Conservation (phyloP, 1,140 invertebrate species). For the Pararge aegeria region DNA sequence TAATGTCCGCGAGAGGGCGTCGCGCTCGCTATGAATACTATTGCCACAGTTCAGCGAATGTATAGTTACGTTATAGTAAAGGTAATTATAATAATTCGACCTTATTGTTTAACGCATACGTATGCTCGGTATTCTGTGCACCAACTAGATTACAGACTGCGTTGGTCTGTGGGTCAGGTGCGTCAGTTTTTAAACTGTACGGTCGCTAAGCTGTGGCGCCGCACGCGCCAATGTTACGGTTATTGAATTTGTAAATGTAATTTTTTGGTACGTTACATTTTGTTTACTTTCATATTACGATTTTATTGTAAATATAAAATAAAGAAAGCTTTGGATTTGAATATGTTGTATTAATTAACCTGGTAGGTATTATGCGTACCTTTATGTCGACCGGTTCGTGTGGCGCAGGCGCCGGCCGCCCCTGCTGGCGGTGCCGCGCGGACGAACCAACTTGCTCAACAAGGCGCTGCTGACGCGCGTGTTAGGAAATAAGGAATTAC, state of each 20-base stretch:
- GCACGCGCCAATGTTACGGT: slow-evolving; percentile 40
- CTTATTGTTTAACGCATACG: too few species aligned
- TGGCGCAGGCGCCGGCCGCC: too few species aligned
- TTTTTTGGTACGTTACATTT: slow-evolving; percentile 74
- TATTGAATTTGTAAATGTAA: slow-evolving; percentile 66
- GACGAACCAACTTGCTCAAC: too few species aligned
- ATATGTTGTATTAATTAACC: too few species aligned
- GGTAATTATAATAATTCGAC: neutral
- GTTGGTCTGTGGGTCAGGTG: too few species aligned
- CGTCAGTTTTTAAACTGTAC: neutral
- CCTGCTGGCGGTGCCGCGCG: too few species aligned
- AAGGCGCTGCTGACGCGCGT: too few species aligned
- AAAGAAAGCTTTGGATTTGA: slow-evolving; percentile 76
- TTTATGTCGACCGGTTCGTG: too few species aligned
- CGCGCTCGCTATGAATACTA: neutral
- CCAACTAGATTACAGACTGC: too few species aligned
- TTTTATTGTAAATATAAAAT: slow-evolving; percentile 77
- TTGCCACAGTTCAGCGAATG: neutral
- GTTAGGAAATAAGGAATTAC: too few species aligned
- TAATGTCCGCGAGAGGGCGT: slow-evolving; percentile 7
- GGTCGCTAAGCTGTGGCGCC: slow-evolving; percentile 15
- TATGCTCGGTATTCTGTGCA: too few species aligned
- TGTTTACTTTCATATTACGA: slow-evolving; percentile 77
- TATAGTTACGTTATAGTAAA: neutral
- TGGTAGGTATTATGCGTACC: too few species aligned